Base-by-base conservation (phyloP, 2,888 invertebrate genomes). In the Platypus cylindrus region DNA sequence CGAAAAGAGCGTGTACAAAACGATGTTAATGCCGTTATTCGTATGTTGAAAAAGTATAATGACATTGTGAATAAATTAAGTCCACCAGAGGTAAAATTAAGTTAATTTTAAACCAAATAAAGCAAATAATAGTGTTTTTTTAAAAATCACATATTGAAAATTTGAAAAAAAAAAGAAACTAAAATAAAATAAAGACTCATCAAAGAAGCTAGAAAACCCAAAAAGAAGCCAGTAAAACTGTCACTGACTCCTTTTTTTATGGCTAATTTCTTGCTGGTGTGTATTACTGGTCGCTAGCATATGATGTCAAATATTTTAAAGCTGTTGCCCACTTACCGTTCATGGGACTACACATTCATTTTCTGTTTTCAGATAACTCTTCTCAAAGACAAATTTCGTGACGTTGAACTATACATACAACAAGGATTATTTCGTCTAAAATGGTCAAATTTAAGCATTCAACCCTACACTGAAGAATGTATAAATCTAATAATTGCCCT, bases 361-460 rank as follows among this genome's bases (percentile, higher is more conserved):
- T n/a, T n/a, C n/a, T n/a, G n/a, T n/a, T n/a, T 50, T 30, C 47
- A 73, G 70, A 69, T 78, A 1, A 66, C 74, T 40, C 70, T 86
- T 34, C 62, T 85, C 55, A 75, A 77, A 46, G 69, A 68, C 9
- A 75, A 75, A 45, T 65, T 86, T 1, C 64, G 73, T 46, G 73
- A 79, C 40, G 74, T 80, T 41, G 86, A 87, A 55, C 67, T 77
- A 22, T 68, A 75, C 32, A 76, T 87, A 30, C 72, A 84, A 49
- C 85, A 86, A 2, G 91, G 91, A 0, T 64, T 85, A 1, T 78
- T 77, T 2, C 70, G 89, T 17, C 75, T 87, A 36, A 83, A 81
- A 27, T 93, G 93, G 91, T 79, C 78, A 41, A 84, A 87, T 0
- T 66, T 90, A 9, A 80, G 82, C 16, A 84, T 91, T 26, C 64